phyloP scores from a whole-genome alignment of 2,888 invertebrate genomes.

The Neria commutata region DNA sequence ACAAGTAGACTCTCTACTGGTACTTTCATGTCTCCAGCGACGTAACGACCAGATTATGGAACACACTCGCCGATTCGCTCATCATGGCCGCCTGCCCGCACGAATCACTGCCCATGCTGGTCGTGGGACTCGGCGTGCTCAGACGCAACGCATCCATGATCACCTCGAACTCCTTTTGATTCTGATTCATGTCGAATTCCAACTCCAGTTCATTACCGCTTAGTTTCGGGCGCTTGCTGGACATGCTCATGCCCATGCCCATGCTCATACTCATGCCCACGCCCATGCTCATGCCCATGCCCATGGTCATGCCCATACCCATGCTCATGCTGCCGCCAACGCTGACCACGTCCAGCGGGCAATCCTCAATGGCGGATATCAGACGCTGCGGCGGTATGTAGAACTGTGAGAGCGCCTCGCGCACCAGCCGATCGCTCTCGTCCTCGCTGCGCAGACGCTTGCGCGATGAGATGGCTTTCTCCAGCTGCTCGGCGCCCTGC shows the following conservation, averaged over 20 bases:
- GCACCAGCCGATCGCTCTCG: slow-evolving; percentile 71
- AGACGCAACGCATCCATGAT: slow-evolving; percentile 62
- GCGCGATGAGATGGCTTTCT: slow-evolving; percentile 59
- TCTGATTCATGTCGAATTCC: slow-evolving; percentile 60
- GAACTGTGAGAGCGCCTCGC: slow-evolving; percentile 74
- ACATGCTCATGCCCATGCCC: slow-evolving; percentile 26
- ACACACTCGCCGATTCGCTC: slow-evolving; percentile 64
- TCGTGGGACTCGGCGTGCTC: slow-evolving; percentile 55
- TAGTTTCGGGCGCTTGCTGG: slow-evolving; percentile 38
- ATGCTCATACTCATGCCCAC: slow-evolving; percentile 22
- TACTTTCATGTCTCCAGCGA: slow-evolving; percentile 62
- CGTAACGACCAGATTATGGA: slow-evolving; percentile 61
- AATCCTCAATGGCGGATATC: slow-evolving; percentile 72
- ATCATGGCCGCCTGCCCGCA: slow-evolving; percentile 72
- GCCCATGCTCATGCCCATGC: slow-evolving; percentile 13
- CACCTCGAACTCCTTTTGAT: slow-evolving; percentile 63
- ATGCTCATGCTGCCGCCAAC: slow-evolving; percentile 7
- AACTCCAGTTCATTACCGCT: slow-evolving; percentile 48
- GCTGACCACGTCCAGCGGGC: slow-evolving; percentile 53
- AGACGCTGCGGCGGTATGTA: slow-evolving; percentile 74
- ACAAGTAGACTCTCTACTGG: slow-evolving; percentile 54
- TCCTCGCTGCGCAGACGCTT: slow-evolving; percentile 65
- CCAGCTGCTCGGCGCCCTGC: slow-evolving; percentile 61
- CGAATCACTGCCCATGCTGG: slow-evolving; percentile 60
- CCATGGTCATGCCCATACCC: slow-evolving; percentile 18